Conservation (phyloP, 2,113 vertebrate species). For the Aythya baeri region DNA sequence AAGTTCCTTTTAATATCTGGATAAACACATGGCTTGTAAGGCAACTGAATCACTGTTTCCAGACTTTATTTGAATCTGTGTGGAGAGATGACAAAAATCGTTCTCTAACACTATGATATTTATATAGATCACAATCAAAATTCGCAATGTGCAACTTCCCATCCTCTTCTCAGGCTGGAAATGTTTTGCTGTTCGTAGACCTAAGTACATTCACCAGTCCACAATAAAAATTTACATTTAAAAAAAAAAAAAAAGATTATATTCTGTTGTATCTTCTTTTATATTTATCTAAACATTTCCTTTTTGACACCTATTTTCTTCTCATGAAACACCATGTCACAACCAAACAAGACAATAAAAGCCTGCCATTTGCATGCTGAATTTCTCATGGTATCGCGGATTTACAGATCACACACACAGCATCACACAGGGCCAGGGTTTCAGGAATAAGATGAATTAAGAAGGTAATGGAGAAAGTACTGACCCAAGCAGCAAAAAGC, state of each 20-base stretch:
- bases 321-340: background rate
- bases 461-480: background rate
- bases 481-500: background rate
- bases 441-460: background rate
- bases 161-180: background rate
- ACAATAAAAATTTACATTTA: background rate
- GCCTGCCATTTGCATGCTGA: accelerated
- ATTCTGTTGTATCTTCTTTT: background rate
- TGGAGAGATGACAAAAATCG: background rate
- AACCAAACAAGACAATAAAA: background rate
- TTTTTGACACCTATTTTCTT: background rate
- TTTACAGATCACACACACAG: background rate
- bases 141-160: background rate
- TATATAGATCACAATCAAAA: background rate
- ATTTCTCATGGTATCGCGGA: background rate
- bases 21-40: background rate
- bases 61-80: background rate
- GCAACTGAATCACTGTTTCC: background rate
- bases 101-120: background rate
- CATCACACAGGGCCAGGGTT: background rate
- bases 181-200: background rate
- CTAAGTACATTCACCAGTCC: accelerated
- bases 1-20: background rate
- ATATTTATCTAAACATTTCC: background rate
- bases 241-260: background rate